phyloP scores from a whole-genome alignment of 2,888 invertebrate genomes.

The Drosophila macrospina region DNA sequence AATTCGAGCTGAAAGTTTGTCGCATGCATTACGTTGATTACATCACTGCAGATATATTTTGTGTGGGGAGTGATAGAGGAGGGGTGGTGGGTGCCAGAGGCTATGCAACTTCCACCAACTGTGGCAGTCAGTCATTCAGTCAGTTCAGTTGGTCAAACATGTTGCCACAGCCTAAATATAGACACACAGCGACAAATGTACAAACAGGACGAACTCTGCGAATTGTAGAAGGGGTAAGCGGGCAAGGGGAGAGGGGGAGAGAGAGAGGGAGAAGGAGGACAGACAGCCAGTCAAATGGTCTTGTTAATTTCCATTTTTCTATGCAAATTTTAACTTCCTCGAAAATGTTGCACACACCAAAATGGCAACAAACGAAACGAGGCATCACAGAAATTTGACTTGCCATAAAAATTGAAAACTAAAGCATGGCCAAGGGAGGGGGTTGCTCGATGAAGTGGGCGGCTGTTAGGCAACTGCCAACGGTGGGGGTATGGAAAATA shows the following conservation, averaged over 20 bases:
- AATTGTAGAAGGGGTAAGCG: background rate
- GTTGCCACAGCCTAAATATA: conserved; percentile 74
- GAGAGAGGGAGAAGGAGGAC: conserved; percentile 6
- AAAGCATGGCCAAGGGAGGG: conserved; percentile 52
- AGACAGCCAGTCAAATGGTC: conserved; percentile 77
- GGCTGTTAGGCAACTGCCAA: conserved; percentile 74
- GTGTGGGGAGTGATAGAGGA: conserved; percentile 1
- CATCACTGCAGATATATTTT: conserved; percentile 60
- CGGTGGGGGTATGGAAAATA: conserved; percentile 24
- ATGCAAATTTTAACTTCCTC: conserved; percentile 83
- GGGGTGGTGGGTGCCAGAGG: background rate
- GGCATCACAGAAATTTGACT: conserved; percentile 76
- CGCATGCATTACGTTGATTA: conserved; percentile 78
- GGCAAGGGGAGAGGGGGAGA: background rate
- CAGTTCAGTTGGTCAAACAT: conserved; percentile 81
- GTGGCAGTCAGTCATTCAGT: conserved; percentile 80
- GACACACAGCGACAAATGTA: conserved; percentile 62
- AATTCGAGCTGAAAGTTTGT: conserved; percentile 77
- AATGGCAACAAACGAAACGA: conserved; percentile 63
- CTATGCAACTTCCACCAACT: conserved; percentile 63
- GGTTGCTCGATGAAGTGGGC: conserved; percentile 60
- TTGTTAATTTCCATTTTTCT: conserved; percentile 83
- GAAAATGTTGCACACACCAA: conserved; percentile 65
- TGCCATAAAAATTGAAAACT: conserved; percentile 79
- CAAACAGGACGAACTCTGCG: conserved; percentile 67